These are phyloP conservation scores for Carassius auratus DNA, from an alignment of 2,113 vertebrate species.

Conservation along the genomic window DNA sequence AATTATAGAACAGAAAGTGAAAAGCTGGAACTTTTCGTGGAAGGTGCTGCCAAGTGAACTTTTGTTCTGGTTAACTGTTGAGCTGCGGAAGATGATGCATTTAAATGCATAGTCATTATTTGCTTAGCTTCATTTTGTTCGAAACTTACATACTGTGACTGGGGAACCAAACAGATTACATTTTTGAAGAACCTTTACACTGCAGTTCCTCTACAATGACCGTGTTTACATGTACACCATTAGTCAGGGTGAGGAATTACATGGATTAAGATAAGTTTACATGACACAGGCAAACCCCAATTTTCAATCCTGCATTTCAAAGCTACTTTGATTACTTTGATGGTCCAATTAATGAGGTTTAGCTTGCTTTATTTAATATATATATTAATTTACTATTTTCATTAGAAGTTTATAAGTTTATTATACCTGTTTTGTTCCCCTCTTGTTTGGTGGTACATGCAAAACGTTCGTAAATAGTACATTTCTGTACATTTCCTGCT, in stretches of 20 bases:
- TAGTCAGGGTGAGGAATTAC: not conserved
- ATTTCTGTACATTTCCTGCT: no score
- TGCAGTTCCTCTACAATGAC: conserved; percentile 7
- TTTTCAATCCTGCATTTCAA: not conserved
- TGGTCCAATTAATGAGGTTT: no score
- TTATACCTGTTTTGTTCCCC: not conserved
- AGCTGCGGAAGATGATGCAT: conserved; percentile 5
- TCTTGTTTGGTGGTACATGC: not conserved
- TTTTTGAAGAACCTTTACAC: not conserved
- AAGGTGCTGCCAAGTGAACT: conserved; percentile 16
- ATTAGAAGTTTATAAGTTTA: not conserved
- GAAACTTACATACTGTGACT: not conserved
- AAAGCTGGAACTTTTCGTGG: conserved; percentile 3
- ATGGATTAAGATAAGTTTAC: not conserved
- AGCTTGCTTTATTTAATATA: not conserved
- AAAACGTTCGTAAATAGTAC: no score
- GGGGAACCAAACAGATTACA: not conserved
- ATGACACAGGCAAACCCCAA: not conserved
- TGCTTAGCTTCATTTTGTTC: not conserved
- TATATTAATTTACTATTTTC: not conserved
- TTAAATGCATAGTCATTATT: conserved; percentile 5
- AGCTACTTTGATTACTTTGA: not conserved
- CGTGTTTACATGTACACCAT: not conserved
- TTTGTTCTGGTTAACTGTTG: conserved; percentile 1
- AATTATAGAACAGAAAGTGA: not conserved